Conservation (phyloP, 2,888 invertebrate species). For the Mayetiola destructor region DNA sequence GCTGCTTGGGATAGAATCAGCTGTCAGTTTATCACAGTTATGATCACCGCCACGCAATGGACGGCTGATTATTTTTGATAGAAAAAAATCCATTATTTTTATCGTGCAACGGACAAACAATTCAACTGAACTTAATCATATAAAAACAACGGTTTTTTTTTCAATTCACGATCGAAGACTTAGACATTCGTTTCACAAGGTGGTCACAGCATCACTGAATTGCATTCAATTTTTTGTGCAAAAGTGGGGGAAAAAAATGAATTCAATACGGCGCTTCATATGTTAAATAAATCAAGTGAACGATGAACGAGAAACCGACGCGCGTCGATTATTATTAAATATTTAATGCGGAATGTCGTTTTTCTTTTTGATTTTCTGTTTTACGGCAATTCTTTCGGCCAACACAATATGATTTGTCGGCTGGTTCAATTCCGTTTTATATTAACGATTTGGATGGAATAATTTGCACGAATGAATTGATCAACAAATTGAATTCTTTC, state of each 20-base stretch:
- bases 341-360: too few species aligned
- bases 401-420: background rate
- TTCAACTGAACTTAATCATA: background rate
- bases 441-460: background rate
- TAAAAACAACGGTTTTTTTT: background rate
- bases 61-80: conserved; percentile 31
- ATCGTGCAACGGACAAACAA: too few species aligned
- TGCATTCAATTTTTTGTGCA: background rate
- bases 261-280: background rate
- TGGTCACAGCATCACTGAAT: background rate
- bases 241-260: too few species aligned
- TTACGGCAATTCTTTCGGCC: background rate
- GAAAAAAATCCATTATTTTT: conserved; percentile 28
- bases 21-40: background rate
- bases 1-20: background rate
- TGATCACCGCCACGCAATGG: conserved; percentile 26
- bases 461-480: background rate
- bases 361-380: background rate
- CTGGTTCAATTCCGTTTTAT: background rate
- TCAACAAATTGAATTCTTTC: background rate
- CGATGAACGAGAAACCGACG: background rate
- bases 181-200: background rate
- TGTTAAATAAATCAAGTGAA: background rate
- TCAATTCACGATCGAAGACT: background rate
- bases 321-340: too few species aligned